These are phyloP conservation scores for Tuta absoluta DNA, from an alignment of 2,888 invertebrate species.

Conservation along the genomic window DNA sequence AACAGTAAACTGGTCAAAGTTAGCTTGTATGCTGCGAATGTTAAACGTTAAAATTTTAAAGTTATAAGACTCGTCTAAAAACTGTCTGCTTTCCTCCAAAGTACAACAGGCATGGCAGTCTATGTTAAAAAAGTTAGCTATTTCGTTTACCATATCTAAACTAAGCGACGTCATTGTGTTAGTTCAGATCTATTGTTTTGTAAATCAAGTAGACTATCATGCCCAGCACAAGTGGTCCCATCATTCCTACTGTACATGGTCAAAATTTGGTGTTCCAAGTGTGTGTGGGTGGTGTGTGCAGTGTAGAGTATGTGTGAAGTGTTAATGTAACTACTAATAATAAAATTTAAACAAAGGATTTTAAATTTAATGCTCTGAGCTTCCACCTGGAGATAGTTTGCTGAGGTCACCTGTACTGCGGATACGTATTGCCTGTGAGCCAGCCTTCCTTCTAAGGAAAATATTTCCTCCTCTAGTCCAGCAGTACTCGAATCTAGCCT, in stretches of 20 bases:
- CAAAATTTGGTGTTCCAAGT: too few relatives aligned
- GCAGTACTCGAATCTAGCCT: not conserved
- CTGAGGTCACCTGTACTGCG: not conserved
- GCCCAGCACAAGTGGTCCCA: too few relatives aligned
- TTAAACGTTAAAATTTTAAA: not conserved
- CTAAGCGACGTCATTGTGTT: not conserved
- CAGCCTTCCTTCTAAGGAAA: not conserved
- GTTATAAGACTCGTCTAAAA: not conserved
- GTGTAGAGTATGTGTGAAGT: too few relatives aligned
- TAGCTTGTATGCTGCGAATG: too few relatives aligned
- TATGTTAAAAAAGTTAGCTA: not conserved
- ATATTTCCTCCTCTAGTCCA: not conserved
- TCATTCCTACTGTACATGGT: too few relatives aligned
- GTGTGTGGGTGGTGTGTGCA: too few relatives aligned
- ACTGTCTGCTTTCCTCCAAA: not conserved
- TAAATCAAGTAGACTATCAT: too few relatives aligned
- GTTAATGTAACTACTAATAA: too few relatives aligned
- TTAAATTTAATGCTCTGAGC: not conserved
- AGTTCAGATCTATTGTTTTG: too few relatives aligned
- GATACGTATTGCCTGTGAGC: not conserved
- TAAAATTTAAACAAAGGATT: too few relatives aligned
- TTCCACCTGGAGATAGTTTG: not conserved
- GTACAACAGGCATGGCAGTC: conserved; percentile 1
- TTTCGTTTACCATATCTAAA: conserved; percentile 5
- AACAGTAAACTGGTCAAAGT: too few relatives aligned